These are phyloP conservation scores for Sinocyclocheilus rhinocerous DNA, from an alignment of 2,113 vertebrate genomes.

Conservation along the genomic window DNA sequence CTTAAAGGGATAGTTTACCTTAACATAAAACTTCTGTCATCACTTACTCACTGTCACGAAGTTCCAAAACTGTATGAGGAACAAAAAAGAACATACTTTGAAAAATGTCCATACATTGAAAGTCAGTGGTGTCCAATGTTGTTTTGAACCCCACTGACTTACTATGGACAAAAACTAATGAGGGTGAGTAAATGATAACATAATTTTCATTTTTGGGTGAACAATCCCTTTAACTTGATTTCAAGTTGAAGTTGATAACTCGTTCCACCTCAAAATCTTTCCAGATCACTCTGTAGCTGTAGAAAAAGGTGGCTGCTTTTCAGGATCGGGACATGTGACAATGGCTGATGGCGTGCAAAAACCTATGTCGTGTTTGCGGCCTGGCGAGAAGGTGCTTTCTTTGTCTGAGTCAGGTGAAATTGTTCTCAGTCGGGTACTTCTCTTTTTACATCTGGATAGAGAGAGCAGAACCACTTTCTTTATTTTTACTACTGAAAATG, in stretches of 20 bases:
- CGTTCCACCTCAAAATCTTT: not conserved
- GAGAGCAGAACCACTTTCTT: slow-evolving; percentile 79
- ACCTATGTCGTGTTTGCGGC: slow-evolving; percentile 79
- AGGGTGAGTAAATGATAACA: not conserved
- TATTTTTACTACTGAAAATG: slow-evolving; percentile 83
- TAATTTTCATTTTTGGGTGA: not conserved
- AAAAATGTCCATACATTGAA: not conserved
- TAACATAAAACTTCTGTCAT: not conserved
- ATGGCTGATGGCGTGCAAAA: slow-evolving; percentile 79
- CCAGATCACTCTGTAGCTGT: slow-evolving; percentile 91
- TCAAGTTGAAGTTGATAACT: not conserved
- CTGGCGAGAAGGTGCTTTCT: slow-evolving; percentile 86
- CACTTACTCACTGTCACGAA: not conserved
- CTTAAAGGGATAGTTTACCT: not conserved
- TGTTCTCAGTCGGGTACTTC: slow-evolving; percentile 83
- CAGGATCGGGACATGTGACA: slow-evolving; percentile 86
- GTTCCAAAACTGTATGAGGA: not conserved
- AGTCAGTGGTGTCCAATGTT: not conserved
- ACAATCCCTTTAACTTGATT: not conserved
- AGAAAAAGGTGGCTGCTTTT: slow-evolving; percentile 94
- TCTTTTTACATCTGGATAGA: slow-evolving; percentile 85
- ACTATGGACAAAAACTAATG: not conserved
- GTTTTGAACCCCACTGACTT: too few species aligned
- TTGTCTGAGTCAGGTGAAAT: slow-evolving; percentile 81
- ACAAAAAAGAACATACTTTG: not conserved